Conservation (phyloP, 2,113 vertebrate genomes). For the Pterocles burchelli region DNA sequence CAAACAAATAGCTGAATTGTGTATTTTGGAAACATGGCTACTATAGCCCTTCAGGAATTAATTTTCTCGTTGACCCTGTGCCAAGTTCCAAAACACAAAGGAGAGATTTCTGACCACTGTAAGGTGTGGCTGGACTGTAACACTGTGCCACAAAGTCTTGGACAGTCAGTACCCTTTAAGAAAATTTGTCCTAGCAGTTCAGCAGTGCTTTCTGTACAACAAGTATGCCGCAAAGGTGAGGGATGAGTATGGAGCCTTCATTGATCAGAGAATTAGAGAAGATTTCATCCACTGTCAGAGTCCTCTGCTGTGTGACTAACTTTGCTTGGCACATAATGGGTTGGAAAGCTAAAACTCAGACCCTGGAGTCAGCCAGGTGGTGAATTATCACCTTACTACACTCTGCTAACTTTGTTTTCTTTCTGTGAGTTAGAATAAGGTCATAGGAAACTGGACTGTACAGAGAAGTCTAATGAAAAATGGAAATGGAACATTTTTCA, state of each 20-base stretch:
- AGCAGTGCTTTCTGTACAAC: not conserved
- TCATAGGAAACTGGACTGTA: constrained; percentile 1
- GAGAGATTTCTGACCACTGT: not conserved
- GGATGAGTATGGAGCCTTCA: not conserved
- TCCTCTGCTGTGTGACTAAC: not conserved
- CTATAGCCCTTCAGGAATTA: not conserved
- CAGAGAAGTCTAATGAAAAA: not conserved
- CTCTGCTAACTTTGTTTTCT: constrained; percentile 14
- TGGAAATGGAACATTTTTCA: not conserved
- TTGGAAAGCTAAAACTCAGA: not conserved
- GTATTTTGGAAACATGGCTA: not conserved
- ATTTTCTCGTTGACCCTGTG: not conserved
- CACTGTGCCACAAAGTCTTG: not conserved
- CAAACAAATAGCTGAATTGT: not conserved
- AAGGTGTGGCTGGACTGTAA: not conserved
- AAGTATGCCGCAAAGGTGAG: not conserved
- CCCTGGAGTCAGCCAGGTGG: not conserved
- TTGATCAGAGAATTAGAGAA: not conserved
- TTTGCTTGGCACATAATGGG: not conserved
- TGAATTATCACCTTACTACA: constrained; percentile 1
- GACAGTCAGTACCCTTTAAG: not conserved
- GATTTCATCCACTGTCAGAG: not conserved
- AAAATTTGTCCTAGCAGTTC: not conserved
- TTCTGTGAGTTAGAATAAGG: not conserved
- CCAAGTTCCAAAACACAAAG: not conserved